These are phyloP conservation scores for Diadegma fenestrale DNA, from an alignment of 2,888 invertebrate species.

Conservation along the genomic window DNA sequence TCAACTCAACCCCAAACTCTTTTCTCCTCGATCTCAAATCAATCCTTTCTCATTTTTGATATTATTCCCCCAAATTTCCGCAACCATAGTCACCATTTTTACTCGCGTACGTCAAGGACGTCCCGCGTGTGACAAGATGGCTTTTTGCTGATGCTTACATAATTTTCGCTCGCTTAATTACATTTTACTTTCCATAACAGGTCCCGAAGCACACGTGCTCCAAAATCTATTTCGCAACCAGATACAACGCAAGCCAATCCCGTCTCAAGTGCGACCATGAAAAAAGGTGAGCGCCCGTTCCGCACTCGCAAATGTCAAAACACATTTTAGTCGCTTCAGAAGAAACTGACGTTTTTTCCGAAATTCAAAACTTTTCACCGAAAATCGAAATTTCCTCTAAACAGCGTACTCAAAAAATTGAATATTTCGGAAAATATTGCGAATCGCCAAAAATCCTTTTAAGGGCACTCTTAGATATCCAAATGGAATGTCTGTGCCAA, in stretches of 20 bases:
- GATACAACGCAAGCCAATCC: constrained; percentile 77
- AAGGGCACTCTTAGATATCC: no score
- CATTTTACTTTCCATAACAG: constrained; percentile 69
- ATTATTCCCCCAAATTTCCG: background rate
- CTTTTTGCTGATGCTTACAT: constrained; percentile 80
- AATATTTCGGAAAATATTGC: background rate
- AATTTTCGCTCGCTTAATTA: constrained; percentile 74
- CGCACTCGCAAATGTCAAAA: background rate
- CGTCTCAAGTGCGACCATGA: constrained; percentile 75
- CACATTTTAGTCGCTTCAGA: background rate
- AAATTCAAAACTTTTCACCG: background rate
- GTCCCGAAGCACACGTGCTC: constrained; percentile 79
- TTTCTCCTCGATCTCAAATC: background rate
- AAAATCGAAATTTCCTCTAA: background rate
- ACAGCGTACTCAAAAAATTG: no score
- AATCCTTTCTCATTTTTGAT: background rate
- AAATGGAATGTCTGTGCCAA: no score
- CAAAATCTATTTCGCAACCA: constrained; percentile 77
- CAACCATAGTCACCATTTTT: constrained; percentile 28
- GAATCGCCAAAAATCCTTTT: no score
- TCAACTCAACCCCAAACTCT: background rate
- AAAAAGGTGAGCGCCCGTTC: constrained; percentile 72
- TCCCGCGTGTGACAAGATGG: constrained; percentile 79
- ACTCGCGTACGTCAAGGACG: constrained; percentile 73
- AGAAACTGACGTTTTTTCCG: background rate